Evolutionary conservation across 2,888 invertebrate species (phyloP).

Genomic region (Lomographa bimaculata): DNA sequence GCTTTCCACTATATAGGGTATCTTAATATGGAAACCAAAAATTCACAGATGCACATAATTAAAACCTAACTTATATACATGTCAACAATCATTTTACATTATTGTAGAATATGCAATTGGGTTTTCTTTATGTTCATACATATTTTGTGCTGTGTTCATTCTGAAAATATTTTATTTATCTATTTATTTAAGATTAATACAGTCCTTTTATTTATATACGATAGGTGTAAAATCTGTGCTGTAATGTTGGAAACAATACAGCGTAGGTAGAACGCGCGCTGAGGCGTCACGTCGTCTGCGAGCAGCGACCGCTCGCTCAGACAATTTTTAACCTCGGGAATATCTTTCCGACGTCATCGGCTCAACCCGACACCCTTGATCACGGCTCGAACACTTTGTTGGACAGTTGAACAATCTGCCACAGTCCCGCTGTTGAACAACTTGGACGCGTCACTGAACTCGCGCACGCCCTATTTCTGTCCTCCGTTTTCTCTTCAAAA

Average conservation of each 20-base stretch:
- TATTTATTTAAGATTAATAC: too few species aligned
- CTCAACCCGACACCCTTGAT: slow-evolving; percentile 17
- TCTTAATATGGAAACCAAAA: too few species aligned
- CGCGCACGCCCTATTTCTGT: slow-evolving; percentile 62
- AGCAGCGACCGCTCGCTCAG: slow-evolving; percentile 20
- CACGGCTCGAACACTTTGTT: background rate
- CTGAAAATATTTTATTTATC: too few species aligned
- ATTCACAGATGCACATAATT: too few species aligned
- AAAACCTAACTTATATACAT: too few species aligned
- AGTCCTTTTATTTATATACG: too few species aligned
- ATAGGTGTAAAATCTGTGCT: slow-evolving; percentile 8
- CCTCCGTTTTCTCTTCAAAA: slow-evolving; percentile 70
- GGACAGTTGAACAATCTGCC: slow-evolving; percentile 5
- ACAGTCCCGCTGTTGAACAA: slow-evolving; percentile 23
- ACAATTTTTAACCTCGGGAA: slow-evolving; percentile 30
- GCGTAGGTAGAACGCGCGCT: slow-evolving; percentile 16
- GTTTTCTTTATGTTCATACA: too few species aligned
- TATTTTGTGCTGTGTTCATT: too few species aligned
- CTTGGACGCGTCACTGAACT: slow-evolving; percentile 61
- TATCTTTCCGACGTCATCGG: slow-evolving; percentile 23
- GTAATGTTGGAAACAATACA: slow-evolving; percentile 19
- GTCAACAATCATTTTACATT: too few species aligned
- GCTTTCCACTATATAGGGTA: too few species aligned
- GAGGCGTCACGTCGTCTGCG: slow-evolving; percentile 32
- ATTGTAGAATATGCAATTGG: too few species aligned